Conservation (phyloP, 2,797 vertebrate species). For the Sebastes steindachneri region DNA sequence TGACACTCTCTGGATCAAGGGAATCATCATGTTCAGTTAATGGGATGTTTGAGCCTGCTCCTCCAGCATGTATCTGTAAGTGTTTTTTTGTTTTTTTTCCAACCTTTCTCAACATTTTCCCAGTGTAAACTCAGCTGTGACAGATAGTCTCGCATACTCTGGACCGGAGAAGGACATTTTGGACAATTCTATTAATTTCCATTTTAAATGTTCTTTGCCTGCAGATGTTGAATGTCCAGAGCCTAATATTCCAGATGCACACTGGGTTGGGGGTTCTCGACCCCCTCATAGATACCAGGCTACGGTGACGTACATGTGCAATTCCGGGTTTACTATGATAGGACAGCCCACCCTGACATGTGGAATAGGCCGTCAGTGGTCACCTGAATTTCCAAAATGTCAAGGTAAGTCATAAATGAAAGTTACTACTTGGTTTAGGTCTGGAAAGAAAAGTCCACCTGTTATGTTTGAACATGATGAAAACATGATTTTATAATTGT, state of each 20-base stretch:
- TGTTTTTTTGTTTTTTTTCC: not conserved
- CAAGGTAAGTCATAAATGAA: constrained; percentile 49
- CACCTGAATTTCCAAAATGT: constrained; percentile 47
- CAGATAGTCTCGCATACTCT: not conserved
- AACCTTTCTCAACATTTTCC: not conserved
- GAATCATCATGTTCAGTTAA: not conserved
- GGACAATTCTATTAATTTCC: not conserved
- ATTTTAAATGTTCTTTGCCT: not conserved
- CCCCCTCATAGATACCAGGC: constrained; percentile 3
- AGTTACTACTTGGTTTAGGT: not conserved
- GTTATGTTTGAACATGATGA: not conserved
- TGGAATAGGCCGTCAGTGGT: constrained; percentile 36
- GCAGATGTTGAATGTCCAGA: constrained; percentile 30
- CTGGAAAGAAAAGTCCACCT: not conserved
- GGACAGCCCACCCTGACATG: not conserved
- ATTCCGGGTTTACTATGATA: fast-evolving
- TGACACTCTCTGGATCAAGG: not conserved
- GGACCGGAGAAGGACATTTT: not conserved
- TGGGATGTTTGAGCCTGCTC: not conserved
- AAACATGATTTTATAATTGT: not conserved
- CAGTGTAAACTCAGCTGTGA: not conserved
- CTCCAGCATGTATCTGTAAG: constrained; percentile 55
- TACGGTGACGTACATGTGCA: constrained; percentile 32
- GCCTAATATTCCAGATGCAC: fast-evolving
- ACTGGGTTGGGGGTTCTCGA: fast-evolving